A percentile compares a stretch with the other conserved stretches of the same genome.
Conservation (phyloP, 1,140 invertebrate genomes). For the Geopemphigus sp. region DNA sequence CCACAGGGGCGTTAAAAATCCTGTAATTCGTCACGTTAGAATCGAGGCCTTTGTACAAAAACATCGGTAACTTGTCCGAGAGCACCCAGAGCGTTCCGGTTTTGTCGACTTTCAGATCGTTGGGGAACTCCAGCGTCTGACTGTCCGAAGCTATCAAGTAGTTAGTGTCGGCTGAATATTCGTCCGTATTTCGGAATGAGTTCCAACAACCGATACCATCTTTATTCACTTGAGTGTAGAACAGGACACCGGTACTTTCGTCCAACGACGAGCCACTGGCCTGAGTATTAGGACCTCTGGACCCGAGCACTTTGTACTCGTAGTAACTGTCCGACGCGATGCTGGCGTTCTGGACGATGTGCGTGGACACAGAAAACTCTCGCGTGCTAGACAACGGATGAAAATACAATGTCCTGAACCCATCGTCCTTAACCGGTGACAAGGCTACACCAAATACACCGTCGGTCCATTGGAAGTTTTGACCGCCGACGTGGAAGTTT, state of each 20-base stretch:
- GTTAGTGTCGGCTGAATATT: conserved; percentile 54
- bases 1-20: conserved; percentile 67
- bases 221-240: conserved; percentile 72
- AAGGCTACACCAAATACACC: conserved; percentile 71
- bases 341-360: conserved; percentile 67
- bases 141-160: conserved; percentile 72
- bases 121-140: conserved; percentile 71
- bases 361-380: conserved; percentile 63
- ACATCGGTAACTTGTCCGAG: conserved; percentile 76
- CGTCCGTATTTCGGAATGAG: conserved; percentile 56
- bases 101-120: conserved; percentile 73
- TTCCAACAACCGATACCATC: conserved; percentile 78
- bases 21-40: conserved; percentile 76
- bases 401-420: conserved; percentile 72
- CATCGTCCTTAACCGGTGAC: conserved; percentile 61
- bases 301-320: conserved; percentile 68
- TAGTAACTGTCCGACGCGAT: conserved; percentile 61
- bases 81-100: conserved; percentile 68
- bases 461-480: conserved; percentile 73
- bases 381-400: conserved; percentile 72
- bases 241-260: conserved; percentile 67
- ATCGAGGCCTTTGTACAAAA: conserved; percentile 68
- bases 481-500: conserved; percentile 67
- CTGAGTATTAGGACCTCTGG: conserved; percentile 68
- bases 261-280: conserved; percentile 73